A percentile compares a stretch with the other conserved stretches of the same genome.
phyloP scores from a whole-genome alignment of 2,797 vertebrate species.

The Bradypodion pumilum region DNA sequence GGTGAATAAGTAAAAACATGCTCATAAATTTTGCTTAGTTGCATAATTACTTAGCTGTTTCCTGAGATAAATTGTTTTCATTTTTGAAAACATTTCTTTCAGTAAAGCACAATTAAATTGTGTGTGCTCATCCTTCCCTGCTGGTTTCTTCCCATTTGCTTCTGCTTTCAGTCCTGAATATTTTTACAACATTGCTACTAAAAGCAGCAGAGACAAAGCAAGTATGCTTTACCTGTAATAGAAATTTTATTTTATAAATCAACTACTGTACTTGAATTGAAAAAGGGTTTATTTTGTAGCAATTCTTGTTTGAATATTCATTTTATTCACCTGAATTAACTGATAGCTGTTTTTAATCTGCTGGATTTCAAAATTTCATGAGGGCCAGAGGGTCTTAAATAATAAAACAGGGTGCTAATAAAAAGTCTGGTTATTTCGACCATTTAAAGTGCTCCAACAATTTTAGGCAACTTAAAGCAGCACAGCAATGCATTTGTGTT shows the following conservation, averaged over 20 bases:
- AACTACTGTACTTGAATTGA: background rate
- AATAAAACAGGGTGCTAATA: background rate
- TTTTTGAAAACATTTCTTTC: slow-evolving; percentile 72
- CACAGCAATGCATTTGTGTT: background rate
- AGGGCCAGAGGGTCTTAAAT: background rate
- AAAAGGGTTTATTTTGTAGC: background rate
- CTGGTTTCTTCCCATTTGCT: slow-evolving; percentile 44
- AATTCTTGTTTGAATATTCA: background rate
- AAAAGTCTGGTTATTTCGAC: background rate
- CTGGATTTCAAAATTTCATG: background rate
- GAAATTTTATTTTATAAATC: background rate
- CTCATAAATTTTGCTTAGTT: slow-evolving; percentile 64
- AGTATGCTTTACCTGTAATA: background rate
- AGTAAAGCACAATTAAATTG: slow-evolving; percentile 62
- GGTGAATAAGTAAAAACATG: slow-evolving; percentile 61
- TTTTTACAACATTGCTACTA: background rate
- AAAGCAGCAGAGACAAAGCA: background rate
- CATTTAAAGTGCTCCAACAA: background rate
- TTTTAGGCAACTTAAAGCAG: background rate
- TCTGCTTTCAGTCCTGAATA: slow-evolving; percentile 22
- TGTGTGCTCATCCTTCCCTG: slow-evolving; percentile 55
- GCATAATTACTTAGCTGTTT: slow-evolving; percentile 60
- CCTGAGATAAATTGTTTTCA: slow-evolving; percentile 65
- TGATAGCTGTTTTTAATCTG: background rate
- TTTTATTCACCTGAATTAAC: background rate